Percentiles rank a stretch among this genome's conserved stretches.
Conservation (phyloP, 2,113 vertebrate genomes). For the Semnopithecus entellus region DNA sequence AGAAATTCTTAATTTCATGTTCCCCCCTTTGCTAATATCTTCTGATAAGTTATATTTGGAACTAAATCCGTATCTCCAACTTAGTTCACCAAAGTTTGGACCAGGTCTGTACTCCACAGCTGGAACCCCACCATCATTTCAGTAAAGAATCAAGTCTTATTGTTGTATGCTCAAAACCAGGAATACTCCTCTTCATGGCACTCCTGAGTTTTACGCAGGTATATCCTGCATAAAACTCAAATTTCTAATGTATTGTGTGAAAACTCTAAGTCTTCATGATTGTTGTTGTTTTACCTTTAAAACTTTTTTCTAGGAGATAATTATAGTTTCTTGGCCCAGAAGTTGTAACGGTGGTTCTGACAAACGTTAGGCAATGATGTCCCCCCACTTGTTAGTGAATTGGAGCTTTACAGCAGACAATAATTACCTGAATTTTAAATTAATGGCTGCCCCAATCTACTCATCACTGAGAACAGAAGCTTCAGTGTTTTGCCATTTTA, state of each 20-base stretch:
- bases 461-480: not conserved
- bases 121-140: not conserved
- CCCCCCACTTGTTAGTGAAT: not conserved
- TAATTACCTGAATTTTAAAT: not conserved
- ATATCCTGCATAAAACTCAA: not conserved
- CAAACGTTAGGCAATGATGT: not conserved
- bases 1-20: not conserved
- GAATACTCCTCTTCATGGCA: not conserved
- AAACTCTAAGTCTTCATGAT: not conserved
- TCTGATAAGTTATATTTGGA: not conserved
- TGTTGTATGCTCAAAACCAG: not conserved
- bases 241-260: not conserved
- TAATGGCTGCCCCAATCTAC: accelerated
- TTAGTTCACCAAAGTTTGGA: not conserved
- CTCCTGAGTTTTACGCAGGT: not conserved
- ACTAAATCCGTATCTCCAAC: not conserved
- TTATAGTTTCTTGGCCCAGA: not conserved
- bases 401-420: not conserved
- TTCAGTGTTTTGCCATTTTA: not conserved
- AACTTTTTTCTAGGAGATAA: not conserved
- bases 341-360: not conserved
- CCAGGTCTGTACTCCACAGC: not conserved
- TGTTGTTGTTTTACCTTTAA: not conserved
- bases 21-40: not conserved
- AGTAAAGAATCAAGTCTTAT: not conserved